phyloP scores from a whole-genome alignment of 2,797 vertebrate genomes.

The Poecilia gillii region DNA sequence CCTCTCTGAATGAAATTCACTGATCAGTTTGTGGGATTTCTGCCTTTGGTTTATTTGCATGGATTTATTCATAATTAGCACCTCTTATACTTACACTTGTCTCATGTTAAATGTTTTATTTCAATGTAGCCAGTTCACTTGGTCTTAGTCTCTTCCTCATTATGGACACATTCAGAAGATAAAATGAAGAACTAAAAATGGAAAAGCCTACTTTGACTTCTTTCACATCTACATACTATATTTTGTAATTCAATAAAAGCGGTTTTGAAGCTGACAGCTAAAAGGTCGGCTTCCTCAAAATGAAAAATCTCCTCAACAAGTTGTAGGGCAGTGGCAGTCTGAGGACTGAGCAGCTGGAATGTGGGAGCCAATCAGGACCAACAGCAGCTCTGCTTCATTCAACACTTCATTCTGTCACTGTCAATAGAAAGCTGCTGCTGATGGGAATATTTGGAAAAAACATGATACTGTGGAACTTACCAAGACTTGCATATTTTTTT shows the following conservation, averaged over 20 bases:
- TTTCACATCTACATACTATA: not conserved
- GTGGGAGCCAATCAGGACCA: not conserved
- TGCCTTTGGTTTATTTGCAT: not conserved
- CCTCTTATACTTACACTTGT: not conserved
- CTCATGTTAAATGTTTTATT: not conserved
- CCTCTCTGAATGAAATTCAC: not conserved
- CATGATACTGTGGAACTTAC: not conserved
- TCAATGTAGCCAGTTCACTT: not conserved
- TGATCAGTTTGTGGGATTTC: not conserved
- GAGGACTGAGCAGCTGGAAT: not conserved
- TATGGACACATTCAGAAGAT: not conserved
- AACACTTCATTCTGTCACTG: not conserved
- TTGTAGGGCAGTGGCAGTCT: not conserved
- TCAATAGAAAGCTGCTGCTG: not conserved
- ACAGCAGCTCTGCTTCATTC: not conserved
- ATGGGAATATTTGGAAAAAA: not conserved
- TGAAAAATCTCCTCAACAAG: not conserved
- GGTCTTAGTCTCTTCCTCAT: not conserved
- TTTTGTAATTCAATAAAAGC: not conserved
- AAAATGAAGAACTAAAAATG: not conserved
- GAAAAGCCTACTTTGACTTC: not conserved
- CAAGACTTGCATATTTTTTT: not conserved
- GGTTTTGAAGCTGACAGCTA: not conserved
- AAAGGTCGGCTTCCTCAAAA: not conserved
- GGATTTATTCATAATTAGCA: not conserved